Base-by-base conservation (phyloP, 2,113 vertebrate genomes). In the Hyperopisus bebe region DNA sequence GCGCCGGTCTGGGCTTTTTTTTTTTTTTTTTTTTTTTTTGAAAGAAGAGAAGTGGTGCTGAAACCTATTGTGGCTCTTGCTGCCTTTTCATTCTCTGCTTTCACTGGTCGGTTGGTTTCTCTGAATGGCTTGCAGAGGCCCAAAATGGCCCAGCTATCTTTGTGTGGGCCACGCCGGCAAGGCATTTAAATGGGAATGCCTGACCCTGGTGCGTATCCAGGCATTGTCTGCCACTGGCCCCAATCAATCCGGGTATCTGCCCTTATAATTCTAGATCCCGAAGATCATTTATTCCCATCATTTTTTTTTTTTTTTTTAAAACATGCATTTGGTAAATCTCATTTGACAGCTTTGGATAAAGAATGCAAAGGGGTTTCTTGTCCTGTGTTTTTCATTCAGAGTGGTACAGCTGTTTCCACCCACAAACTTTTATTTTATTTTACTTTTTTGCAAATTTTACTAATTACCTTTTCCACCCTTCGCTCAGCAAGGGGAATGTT, bases 261-360 rank as follows among this genome's bases (percentile, higher is more conserved):
- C 58, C 8, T 11, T 90, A 90, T 91, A 92, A 92, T 91, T 90
- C 90, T 51, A 89, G 44, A 91, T 91, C 90, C 92, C 90, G 31
- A 80, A 88, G 89, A 92, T 92, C 91, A 31, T 92, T 92, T 91
- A 90, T 92, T 91, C 90, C 86, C 90, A 90, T 93, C 91, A 88
- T 84, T 17, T 42, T 39, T 89, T 91, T 88, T 80, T 42, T 46
- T 44, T 24, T 44, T 89, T 89, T 89, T 47, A 91, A 89, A 91
- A 90, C 90, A 58, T 85, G 66, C 89, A 44, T 91, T 88, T 48
- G 87, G 87, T 86, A 91, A 91, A 92, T 91, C 82, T 88, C 48
- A 74, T 84, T 88, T 91, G 91, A 92, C 92, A 92, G 92, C 91
- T 92, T 90, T 86, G 83, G 88, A 66, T 21, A 86, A 90, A 80